phyloP scores from a whole-genome alignment of 2,888 invertebrate species.

The Polymixis flavicincta region DNA sequence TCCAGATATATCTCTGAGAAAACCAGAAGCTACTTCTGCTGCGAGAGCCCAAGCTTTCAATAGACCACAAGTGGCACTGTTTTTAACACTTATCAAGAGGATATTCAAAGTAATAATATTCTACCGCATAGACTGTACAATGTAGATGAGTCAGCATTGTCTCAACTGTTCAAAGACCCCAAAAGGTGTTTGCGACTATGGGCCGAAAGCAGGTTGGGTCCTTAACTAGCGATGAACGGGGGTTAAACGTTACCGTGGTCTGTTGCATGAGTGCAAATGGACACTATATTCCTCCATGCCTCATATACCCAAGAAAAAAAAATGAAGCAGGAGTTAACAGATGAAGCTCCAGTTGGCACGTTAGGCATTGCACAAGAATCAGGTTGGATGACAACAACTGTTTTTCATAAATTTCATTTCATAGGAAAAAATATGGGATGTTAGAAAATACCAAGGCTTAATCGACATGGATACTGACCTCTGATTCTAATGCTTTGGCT shows the following conservation, averaged over 20 bases:
- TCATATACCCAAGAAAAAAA: neutral
- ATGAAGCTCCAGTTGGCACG: neutral
- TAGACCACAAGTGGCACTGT: slow-evolving; percentile 1
- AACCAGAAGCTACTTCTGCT: slow-evolving; percentile 15
- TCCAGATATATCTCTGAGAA: slow-evolving; percentile 1
- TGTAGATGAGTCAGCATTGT: neutral
- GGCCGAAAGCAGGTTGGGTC: neutral
- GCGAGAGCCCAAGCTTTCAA: neutral
- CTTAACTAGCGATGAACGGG: slow-evolving; percentile 1
- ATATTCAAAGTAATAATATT: no score
- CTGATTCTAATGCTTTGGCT: no score
- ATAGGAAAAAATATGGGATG: no score
- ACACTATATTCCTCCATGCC: slow-evolving; percentile 1
- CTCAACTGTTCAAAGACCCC: slow-evolving; percentile 5
- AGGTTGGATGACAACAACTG: no score
- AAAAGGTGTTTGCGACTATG: neutral
- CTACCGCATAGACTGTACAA: slow-evolving; percentile 1
- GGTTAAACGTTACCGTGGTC: neutral
- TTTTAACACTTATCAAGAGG: neutral
- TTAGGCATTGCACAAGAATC: neutral
- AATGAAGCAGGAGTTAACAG: neutral
- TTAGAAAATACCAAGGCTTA: no score
- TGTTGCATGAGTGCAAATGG: slow-evolving; percentile 3
- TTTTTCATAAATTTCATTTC: no score
- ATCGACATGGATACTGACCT: no score